Conservation (phyloP, 2,888 invertebrate genomes). For the Pseudococcus jackbeardsleyi region DNA sequence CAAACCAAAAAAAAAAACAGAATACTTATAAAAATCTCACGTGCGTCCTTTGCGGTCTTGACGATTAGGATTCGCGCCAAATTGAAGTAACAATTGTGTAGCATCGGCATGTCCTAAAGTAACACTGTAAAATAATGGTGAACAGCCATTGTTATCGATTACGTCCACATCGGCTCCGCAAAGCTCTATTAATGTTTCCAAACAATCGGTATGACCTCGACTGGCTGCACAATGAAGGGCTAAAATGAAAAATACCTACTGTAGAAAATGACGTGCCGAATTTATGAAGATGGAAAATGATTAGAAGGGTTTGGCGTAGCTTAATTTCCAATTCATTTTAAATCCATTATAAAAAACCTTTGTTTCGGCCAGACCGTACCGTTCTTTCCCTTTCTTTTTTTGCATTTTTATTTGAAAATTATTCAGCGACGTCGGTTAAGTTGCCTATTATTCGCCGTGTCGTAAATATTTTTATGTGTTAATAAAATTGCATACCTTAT, state of each 20-base stretch:
- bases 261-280: constrained; percentile 26
- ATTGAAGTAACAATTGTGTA: constrained; percentile 87
- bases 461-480: constrained; percentile 24
- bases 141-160: constrained; percentile 94
- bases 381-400: neutral
- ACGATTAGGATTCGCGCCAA: constrained; percentile 91
- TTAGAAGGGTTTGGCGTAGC: neutral
- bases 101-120: constrained; percentile 96
- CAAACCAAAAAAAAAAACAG: neutral
- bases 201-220: constrained; percentile 92
- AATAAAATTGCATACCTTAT: constrained; percentile 27
- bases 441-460: constrained; percentile 1
- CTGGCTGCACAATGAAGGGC: constrained; percentile 98
- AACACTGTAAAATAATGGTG: constrained; percentile 96
- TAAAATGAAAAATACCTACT: constrained; percentile 67
- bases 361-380: neutral
- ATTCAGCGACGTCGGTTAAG: neutral
- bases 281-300: neutral
- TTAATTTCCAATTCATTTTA: neutral
- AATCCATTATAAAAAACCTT: neutral
- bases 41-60: constrained; percentile 94
- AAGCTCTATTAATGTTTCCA: constrained; percentile 87
- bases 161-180: constrained; percentile 92
- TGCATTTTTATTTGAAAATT: neutral
- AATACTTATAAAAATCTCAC: constrained; percentile 70